Evolutionary conservation across 2,888 invertebrate species (phyloP), one percentile per base, ranked within the genome.

Genomic region (Amphipyra tragopoginis): DNA sequence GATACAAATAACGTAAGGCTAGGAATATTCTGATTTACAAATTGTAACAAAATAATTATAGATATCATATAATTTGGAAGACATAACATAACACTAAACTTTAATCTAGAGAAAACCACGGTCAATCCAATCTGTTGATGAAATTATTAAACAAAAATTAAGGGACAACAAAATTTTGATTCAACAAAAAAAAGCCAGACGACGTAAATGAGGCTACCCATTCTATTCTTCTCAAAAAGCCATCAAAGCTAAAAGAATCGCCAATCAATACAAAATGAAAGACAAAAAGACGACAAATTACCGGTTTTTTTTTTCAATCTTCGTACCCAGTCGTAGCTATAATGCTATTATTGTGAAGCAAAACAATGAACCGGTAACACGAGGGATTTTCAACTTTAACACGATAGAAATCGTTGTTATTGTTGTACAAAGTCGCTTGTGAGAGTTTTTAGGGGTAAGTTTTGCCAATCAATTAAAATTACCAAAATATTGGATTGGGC

Each of bases 261-360:
- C 54, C 65, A 73, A 76, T 62, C 53, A 65, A 73, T 56, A 62
- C 44, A 63, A 66, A 65, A 38, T 42, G 36, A 48, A 50, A 42
- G 42, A 58, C 50, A 53, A 61, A 58, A 74, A 40, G 15, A 60
- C 45, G 71, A 72, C 75, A 64, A 76, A 77, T 76, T 68, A 50
- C 51, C 21, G 47, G 14, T 33, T 65, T 55, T 61, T 48, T 65
- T 67, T 65, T 72, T 65, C 74, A 72, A 74, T 77, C 57, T 50
- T 62, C 48, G 50, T 45, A 51, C 63, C 29, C 68, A 60, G 52
- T 57, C 48, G 48, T 33, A 55, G 48, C 54, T 29, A 44, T 72
- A 75, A 69, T 62, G 64, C 29, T 52, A 69, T 77, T 74, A 77
- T 62, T 62, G 56, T 59, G 34, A 34, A 47, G 33, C 45, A 58